Base-by-base conservation (phyloP, 2,113 vertebrate genomes). In the Blennius ocellaris region DNA sequence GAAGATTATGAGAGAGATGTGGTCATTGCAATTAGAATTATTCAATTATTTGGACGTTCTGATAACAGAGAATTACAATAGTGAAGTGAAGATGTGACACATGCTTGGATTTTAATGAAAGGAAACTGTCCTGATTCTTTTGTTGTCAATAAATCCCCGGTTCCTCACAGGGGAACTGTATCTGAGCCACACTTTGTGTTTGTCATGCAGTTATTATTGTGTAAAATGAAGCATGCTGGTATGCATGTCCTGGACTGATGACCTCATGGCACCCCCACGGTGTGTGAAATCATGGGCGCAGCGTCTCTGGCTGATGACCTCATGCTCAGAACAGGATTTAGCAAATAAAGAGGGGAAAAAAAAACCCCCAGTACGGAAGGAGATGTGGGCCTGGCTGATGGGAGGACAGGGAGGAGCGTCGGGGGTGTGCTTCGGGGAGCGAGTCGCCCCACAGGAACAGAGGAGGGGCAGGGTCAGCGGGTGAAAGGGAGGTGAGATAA, bases 401-500 rank as follows among this genome's bases (percentile, higher is more conserved):
- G 78, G 77, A 67, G 62, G 75, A 82, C 57, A 53, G 64, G 67
- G 76, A 73, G 82, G 80, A 61, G 79, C 8, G 14, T 51, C 0
- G 58, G 74, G 21, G 68, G 73, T 71, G 85, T 48, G 69, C 74
- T 73, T 77, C 36, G 5, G 85, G 83, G 83, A 86, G 75, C 10
- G 69, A 78, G 73, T 77, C 72, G 68, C 82, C 87, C 82, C 86
- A 87, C 78, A 87, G 89, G 83, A 83, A 85, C 86, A 85, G 89
- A 89, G 80, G 85, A 86, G 89, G 84, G 86, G 78, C 76, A 66
- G 87, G 92, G 88, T 88, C 88, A 88, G 78, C 47, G 80, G 88
- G 87, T 90, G 83, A 88, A 73, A 78, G 83, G 80, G 87, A 90
- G 89, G 89, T 90, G 89, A 90, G 90, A 90, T 90, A 92, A 92